Base-by-base conservation (phyloP, 2,797 vertebrate genomes). In the Forpus xanthops region DNA sequence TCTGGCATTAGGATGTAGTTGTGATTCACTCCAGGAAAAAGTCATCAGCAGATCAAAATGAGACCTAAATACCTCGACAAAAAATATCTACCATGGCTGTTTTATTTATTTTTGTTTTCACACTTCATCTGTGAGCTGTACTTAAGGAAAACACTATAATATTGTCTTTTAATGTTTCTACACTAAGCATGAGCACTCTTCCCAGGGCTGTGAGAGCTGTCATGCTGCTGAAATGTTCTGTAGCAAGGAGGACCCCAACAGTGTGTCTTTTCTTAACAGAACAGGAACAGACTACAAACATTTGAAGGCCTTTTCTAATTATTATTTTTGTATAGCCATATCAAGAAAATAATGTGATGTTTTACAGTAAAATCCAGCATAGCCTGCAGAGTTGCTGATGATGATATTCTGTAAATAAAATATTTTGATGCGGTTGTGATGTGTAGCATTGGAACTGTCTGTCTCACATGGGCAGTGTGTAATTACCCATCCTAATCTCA, bases 401-500 rank as follows among this genome's bases (percentile, higher is more conserved):
- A 61, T 85, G 58, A 50, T 92, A 35, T 35, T 96, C 72, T 85
- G 91, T 95, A 97, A 97, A 95, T 96, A 97, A 96, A 95, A 90
- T 94, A 92, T 92, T 96, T 95, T 94, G 96, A 95, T 86, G 93
- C 25, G 27, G 79, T 88, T 87, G 92, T 81, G 89, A 93, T 93
- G 58, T 23, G n/a, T 74, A 94, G 81, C 80, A 60, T 93, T 2
- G 17, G 71, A 97, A 80, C 95, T 94, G 92, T 86, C 96, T 96
- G 79, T 86, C 90, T 94, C 90, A 62, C 74, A 60, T 85, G 93
- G 93, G 93, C 87, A 78, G 86, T 78, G 52, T 95, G 88, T 96
- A 95, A 96, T 97, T 96, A 95, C 79, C 81, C 88, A 75, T 95
- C 93, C 89, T 96, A 96, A 96, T 95, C 47, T 2, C 92, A 95